Percentiles rank a stretch among this genome's conserved stretches.
Conservation (phyloP, 2,888 invertebrate species). For the Electrophaes corylata region DNA sequence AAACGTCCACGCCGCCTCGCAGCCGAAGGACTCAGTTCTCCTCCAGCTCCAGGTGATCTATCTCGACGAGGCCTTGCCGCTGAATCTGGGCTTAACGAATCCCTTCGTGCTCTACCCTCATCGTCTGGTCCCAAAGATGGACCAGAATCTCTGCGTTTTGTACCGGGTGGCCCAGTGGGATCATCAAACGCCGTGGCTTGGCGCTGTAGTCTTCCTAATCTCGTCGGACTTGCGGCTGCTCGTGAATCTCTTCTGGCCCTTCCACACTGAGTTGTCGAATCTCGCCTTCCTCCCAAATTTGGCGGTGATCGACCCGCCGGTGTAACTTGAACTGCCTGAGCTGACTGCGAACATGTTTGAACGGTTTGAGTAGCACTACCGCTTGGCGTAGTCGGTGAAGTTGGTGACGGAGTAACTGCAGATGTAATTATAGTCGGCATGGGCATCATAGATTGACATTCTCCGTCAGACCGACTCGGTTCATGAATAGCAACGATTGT, state of each 20-base stretch:
- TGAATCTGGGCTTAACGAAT: constrained; percentile 95
- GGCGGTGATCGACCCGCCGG: constrained; percentile 73
- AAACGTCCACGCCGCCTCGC: constrained; percentile 88
- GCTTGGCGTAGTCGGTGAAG: constrained; percentile 87
- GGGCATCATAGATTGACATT: constrained; percentile 84
- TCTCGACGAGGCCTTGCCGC: constrained; percentile 91
- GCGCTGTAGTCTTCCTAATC: constrained; percentile 89
- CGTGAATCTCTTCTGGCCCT: constrained; percentile 87
- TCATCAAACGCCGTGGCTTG: constrained; percentile 96
- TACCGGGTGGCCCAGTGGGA: constrained; percentile 88
- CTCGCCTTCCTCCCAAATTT: constrained; percentile 86
- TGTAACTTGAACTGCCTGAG: constrained; percentile 59
- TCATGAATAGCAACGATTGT: constrained; percentile 77
- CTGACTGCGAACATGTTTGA: constrained; percentile 57
- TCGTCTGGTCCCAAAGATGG: constrained; percentile 94
- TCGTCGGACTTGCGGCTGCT: constrained; percentile 86
- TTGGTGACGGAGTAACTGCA: constrained; percentile 92
- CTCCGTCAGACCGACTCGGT: constrained; percentile 84
- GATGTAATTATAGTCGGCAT: constrained; percentile 92
- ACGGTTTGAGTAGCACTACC: constrained; percentile 56
- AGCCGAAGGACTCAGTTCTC: constrained; percentile 91
- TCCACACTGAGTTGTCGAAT: constrained; percentile 94
- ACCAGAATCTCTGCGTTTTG: constrained; percentile 90
- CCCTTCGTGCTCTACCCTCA: constrained; percentile 90
- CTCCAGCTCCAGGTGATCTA: constrained; percentile 91